Percentiles rank a stretch among this genome's conserved stretches.
phyloP scores from a whole-genome alignment of 2,113 vertebrate species.

The Rhinogobius similis region DNA sequence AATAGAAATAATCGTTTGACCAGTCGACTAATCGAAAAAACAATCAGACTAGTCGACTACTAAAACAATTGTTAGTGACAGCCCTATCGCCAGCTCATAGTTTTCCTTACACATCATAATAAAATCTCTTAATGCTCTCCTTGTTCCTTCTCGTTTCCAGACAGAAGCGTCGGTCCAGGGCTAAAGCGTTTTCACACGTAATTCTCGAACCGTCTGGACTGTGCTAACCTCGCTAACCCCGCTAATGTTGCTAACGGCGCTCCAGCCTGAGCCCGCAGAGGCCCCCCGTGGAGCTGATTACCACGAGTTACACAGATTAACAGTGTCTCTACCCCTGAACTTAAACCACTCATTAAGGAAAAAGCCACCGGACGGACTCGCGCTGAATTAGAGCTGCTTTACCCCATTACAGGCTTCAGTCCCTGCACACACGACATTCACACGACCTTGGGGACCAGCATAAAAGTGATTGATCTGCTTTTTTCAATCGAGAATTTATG shows the following conservation, averaged over 20 bases:
- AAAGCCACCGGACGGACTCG: constrained; percentile 14
- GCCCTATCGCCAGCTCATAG: too few relatives aligned
- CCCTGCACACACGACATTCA: not conserved
- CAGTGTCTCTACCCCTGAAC: constrained; percentile 39
- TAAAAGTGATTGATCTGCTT: not conserved
- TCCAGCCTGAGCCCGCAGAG: constrained; percentile 20
- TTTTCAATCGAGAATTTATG: not conserved
- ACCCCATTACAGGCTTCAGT: not conserved
- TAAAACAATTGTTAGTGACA: too few relatives aligned
- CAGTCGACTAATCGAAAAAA: too few relatives aligned
- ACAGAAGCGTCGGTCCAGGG: too few relatives aligned
- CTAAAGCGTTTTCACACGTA: constrained; percentile 26
- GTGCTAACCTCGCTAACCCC: not conserved
- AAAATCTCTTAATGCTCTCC: not conserved
- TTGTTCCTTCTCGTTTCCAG: constrained; percentile 20
- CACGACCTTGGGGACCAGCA: not conserved
- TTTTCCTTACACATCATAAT: too few relatives aligned
- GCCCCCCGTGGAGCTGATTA: constrained; percentile 47
- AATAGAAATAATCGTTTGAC: too few relatives aligned
- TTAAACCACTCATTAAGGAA: constrained; percentile 58
- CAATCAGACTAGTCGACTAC: too few relatives aligned
- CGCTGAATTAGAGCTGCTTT: constrained; percentile 11
- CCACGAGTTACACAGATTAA: constrained; percentile 61
- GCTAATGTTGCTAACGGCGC: too few relatives aligned
- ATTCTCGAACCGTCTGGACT: constrained; percentile 59